A percentile compares a stretch with the other conserved stretches of the same genome.
Conservation (phyloP, 2,797 vertebrate genomes). For the Loriculus beryllinus region DNA sequence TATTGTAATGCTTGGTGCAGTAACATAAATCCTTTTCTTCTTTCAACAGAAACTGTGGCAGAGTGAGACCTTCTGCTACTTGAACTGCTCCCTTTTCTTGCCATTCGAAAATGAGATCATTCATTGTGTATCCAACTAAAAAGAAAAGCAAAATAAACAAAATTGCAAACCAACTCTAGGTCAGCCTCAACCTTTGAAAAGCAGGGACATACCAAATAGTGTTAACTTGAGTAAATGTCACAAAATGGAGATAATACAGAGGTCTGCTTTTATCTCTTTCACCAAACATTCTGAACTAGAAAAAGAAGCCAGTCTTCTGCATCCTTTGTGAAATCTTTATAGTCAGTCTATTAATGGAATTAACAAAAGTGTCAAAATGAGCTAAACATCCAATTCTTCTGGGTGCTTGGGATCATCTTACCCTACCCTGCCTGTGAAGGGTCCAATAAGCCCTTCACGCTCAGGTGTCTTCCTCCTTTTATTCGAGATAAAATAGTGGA, state of each 20-base stretch:
- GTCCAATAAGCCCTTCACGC: background rate
- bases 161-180: background rate
- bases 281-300: background rate
- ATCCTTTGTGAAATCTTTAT: background rate
- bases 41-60: slow-evolving; percentile 95
- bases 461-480: background rate
- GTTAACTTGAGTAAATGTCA: background rate
- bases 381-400: background rate
- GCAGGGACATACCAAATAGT: background rate
- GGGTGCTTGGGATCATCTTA: background rate
- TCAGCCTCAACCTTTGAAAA: background rate
- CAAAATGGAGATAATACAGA: background rate
- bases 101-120: slow-evolving; percentile 98
- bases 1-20: slow-evolving; percentile 98
- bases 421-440: background rate
- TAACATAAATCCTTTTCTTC: slow-evolving; percentile 94
- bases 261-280: background rate
- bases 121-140: slow-evolving; percentile 98
- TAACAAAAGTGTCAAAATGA: background rate
- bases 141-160: background rate
- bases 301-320: background rate
- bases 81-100: slow-evolving; percentile 95
- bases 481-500: background rate
- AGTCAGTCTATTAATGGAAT: background rate
- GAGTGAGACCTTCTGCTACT: slow-evolving; percentile 93